These are phyloP conservation scores for Agriopis marginaria DNA, from an alignment of 2,888 invertebrate species.

Conservation along the genomic window DNA sequence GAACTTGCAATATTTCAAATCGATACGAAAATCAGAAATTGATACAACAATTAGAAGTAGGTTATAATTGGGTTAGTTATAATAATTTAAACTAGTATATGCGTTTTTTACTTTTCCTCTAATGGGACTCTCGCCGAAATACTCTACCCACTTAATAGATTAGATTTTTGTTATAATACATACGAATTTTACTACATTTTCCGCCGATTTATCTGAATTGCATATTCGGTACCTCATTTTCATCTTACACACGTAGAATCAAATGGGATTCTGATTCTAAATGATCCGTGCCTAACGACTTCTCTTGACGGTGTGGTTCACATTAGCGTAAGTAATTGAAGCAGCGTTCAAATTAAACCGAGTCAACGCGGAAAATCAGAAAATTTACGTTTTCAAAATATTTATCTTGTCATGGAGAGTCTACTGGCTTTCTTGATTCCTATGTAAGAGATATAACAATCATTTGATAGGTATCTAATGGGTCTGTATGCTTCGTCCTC, in stretches of 20 bases:
- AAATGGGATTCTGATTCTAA: constrained; percentile 16
- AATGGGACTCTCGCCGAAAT: background rate
- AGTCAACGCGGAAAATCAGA: background rate
- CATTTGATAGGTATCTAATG: too few species aligned
- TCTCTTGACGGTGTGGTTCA: constrained; percentile 4
- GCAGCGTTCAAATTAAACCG: constrained; percentile 4
- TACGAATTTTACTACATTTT: background rate
- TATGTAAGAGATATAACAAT: too few species aligned
- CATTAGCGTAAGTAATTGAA: constrained; percentile 20
- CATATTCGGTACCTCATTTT: constrained; percentile 20
- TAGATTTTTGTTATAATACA: background rate
- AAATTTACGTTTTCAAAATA: background rate
- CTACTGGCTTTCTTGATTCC: too few species aligned
- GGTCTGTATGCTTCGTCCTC: too few species aligned
- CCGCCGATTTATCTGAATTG: constrained; percentile 8
- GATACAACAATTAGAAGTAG: too few species aligned
- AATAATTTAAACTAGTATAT: too few species aligned
- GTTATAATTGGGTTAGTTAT: too few species aligned
- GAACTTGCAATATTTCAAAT: too few species aligned
- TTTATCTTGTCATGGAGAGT: too few species aligned
- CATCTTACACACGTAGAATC: constrained; percentile 14
- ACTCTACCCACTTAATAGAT: background rate
- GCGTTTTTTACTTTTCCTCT: background rate
- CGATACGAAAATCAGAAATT: too few species aligned
- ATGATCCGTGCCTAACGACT: constrained; percentile 23